phyloP scores from a whole-genome alignment of 2,797 vertebrate genomes.

The Gallinago nigripennis region DNA sequence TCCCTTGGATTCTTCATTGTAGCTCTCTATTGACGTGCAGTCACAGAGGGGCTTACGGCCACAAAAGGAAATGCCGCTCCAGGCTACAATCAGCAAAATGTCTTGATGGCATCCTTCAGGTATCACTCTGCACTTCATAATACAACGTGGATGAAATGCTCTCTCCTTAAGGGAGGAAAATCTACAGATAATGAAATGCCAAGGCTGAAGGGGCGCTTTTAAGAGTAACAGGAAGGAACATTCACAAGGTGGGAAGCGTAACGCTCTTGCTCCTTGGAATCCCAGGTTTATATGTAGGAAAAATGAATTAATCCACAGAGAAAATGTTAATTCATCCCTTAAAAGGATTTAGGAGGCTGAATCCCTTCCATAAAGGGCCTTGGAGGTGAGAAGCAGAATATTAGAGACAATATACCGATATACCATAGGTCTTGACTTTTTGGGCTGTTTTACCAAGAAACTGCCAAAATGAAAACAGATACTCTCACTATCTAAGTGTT shows the following conservation, averaged over 20 bases:
- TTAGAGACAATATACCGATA: background rate
- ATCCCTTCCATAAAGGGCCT: background rate
- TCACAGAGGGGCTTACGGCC: background rate
- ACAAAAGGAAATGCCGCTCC: background rate
- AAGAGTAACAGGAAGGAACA: background rate
- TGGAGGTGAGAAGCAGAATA: background rate
- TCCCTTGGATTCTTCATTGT: background rate
- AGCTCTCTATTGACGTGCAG: background rate
- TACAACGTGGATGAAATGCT: background rate
- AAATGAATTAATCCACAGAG: background rate
- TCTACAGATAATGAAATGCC: background rate
- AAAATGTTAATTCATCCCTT: background rate
- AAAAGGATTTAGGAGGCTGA: background rate
- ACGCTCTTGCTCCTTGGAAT: background rate
- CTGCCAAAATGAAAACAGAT: background rate
- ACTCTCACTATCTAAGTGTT: background rate
- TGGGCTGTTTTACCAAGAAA: background rate
- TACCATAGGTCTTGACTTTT: background rate
- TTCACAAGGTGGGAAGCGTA: background rate
- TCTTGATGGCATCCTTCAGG: slow-evolving; percentile 5
- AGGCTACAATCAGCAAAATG: slow-evolving; percentile 9
- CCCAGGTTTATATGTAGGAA: background rate
- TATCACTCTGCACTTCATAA: background rate
- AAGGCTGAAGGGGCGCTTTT: background rate
- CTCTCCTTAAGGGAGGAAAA: background rate